Conservation (phyloP, 2,797 vertebrate species). For the Macropodus opercularis region DNA sequence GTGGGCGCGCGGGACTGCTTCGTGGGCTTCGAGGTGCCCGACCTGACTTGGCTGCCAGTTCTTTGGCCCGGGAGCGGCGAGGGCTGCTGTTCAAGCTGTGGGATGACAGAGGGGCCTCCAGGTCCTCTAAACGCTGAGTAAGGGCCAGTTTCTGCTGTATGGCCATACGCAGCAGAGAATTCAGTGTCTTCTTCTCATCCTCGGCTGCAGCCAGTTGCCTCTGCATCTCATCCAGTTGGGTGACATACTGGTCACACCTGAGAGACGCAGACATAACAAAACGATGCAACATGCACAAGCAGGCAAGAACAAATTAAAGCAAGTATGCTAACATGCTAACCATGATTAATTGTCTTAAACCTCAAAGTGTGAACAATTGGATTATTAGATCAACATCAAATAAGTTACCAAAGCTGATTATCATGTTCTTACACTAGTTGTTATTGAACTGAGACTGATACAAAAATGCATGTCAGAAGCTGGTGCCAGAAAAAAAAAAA, state of each 20-base stretch:
- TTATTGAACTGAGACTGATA: background rate
- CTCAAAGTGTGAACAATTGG: slow-evolving; percentile 1
- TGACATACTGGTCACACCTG: slow-evolving; percentile 90
- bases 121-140: slow-evolving; percentile 85
- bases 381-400: background rate
- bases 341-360: background rate
- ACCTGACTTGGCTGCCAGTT: slow-evolving; percentile 78
- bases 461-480: background rate
- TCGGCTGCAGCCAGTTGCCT: slow-evolving; percentile 86
- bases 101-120: slow-evolving; percentile 75
- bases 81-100: slow-evolving; percentile 80
- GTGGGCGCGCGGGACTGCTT: slow-evolving; percentile 71
- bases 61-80: slow-evolving; percentile 78
- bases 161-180: slow-evolving; percentile 87
- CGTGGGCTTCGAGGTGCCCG: slow-evolving; percentile 77
- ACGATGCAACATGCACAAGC: slow-evolving; percentile 56
- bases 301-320: slow-evolving; percentile 18
- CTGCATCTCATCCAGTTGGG: slow-evolving; percentile 90
- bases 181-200: slow-evolving; percentile 90
- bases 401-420: background rate
- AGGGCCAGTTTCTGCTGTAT: slow-evolving; percentile 90
- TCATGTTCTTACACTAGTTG: background rate
- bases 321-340: slow-evolving; percentile 26
- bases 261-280: slow-evolving; percentile 43
- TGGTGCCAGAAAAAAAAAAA: background rate